phyloP scores from a whole-genome alignment of 1,140 invertebrate species.

The Drosophila littoralis region DNA sequence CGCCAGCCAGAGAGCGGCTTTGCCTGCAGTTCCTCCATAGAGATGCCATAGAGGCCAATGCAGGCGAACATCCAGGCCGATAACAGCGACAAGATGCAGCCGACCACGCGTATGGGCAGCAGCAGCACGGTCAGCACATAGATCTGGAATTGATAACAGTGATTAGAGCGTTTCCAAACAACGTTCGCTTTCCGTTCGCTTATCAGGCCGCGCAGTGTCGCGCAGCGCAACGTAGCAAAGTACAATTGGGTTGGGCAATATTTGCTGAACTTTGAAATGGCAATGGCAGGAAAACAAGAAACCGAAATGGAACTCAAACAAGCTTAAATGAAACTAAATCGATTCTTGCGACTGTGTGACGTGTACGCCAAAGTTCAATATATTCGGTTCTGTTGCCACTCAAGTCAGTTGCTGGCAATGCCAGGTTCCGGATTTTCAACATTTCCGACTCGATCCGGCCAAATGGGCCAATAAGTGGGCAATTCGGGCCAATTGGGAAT shows the following conservation, averaged over 20 bases:
- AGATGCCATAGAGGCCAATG: constrained; percentile 90
- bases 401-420: no score
- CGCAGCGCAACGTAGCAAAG: neutral
- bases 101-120: constrained; percentile 90
- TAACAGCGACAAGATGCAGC: constrained; percentile 90
- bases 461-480: no score
- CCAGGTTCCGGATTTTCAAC: no score
- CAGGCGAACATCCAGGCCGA: constrained; percentile 92
- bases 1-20: constrained; percentile 92
- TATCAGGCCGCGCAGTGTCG: neutral
- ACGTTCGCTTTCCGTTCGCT: neutral
- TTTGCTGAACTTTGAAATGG: constrained; percentile 24
- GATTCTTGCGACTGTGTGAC: neutral
- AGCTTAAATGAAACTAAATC: no score
- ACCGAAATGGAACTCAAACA: neutral
- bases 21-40: constrained; percentile 89
- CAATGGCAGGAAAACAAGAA: neutral
- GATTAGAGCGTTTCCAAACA: constrained; percentile 9
- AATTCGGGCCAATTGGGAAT: no score
- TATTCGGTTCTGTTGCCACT: neutral
- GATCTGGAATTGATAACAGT: constrained; percentile 87
- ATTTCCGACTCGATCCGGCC: no score
- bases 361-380: constrained; percentile 8
- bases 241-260: constrained; percentile 11
- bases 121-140: constrained; percentile 91